Evolutionary conservation across 2,113 vertebrate species (phyloP), one percentile per base, ranked within the genome.

Genomic region (Lichenostomus cassidix): DNA sequence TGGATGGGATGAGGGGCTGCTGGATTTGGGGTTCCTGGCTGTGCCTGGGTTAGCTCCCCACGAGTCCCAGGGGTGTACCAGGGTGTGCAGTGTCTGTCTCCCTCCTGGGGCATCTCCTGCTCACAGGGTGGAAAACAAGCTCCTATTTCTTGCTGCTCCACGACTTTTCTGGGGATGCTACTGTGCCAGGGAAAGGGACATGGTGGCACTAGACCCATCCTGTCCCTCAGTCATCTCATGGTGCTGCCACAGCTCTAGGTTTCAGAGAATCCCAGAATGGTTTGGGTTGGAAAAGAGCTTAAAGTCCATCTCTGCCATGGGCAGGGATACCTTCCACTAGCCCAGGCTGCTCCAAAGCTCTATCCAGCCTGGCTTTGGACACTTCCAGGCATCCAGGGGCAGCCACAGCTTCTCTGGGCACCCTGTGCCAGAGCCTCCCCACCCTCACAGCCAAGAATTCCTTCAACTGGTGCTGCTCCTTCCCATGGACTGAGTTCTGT

Each of bases 401-500:
- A 89, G 12, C 52, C 60, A 24, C 77, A 44, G 33, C 55, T 69
- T 23, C 62, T 76, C n/a, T 53, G 59, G 21, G 11, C 11, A 35
- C 0, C 17, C 35, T 28, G 62, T 60, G 60, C 53, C 53, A 59
- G 23, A 12, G 19, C 6, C 28, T 89, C 1, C 3, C 27, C 18
- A 25, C 23, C 24, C 55, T 83, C 55, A 1, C 14, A 41, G 39
- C 15, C 11, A 47, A 1, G 5, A 62, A 69, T 60, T 82, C 27
- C 41, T 53, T 27, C 28, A 47, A 2, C 6, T 8, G 24, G 7
- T 25, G 22, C 18, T 10, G 1, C 16, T 58, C 44, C 65, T 55
- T 60, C 28, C 59, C 39, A 4, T 0, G 15, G 19, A 11, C 35
- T 0, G 12, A 62, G n/a, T 24, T 67, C 63, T 76, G 42, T 5